Evolutionary conservation across 2,113 vertebrate species (phyloP).

Genomic region (Triplophysa tibetana): DNA sequence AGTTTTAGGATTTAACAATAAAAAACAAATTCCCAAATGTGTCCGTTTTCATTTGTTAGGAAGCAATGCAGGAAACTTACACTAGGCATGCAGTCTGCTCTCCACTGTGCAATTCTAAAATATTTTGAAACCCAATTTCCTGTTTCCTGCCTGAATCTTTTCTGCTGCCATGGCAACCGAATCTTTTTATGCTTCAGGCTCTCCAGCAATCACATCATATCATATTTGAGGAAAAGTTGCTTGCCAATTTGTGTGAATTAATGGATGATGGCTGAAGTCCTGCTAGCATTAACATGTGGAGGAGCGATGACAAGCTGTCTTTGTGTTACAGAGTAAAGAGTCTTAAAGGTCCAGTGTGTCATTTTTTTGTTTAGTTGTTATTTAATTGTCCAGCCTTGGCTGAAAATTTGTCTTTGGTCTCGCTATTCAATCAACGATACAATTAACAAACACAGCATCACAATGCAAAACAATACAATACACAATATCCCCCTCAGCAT

Average conservation of each 20-base stretch:
- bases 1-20: background rate
- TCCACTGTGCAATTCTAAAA: slow-evolving; percentile 10
- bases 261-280: slow-evolving; percentile 40
- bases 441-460: no score
- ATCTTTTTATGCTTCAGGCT: background rate
- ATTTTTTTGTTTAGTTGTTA: no score
- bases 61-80: background rate
- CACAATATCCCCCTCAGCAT: no score
- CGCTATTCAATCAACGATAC: no score
- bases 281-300: slow-evolving; percentile 11
- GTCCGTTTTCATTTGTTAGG: background rate
- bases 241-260: slow-evolving; percentile 45
- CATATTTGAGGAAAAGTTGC: slow-evolving; percentile 24
- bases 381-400: no score
- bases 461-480: no score
- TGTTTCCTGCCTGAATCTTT: slow-evolving; percentile 38
- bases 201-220: slow-evolving; percentile 34
- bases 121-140: slow-evolving; percentile 51
- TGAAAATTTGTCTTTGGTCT: no score
- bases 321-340: slow-evolving; percentile 37
- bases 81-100: background rate
- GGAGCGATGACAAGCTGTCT: slow-evolving; percentile 39
- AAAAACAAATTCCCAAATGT: background rate
- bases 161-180: background rate
- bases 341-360: background rate